Conservation (phyloP, 2,113 vertebrate genomes). For the Sclerurus mexicanus region DNA sequence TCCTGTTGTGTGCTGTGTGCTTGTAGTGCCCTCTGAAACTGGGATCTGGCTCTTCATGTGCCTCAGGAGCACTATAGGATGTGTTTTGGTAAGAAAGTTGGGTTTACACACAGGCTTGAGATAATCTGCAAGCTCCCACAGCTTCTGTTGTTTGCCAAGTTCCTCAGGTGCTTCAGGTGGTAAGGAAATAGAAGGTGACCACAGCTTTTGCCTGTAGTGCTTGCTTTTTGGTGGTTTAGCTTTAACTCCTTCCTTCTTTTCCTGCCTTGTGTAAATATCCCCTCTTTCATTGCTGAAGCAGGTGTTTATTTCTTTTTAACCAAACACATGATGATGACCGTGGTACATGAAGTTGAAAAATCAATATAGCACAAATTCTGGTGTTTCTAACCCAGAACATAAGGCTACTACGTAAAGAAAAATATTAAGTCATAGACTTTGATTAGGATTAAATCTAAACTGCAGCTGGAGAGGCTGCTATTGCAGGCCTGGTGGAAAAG, state of each 20-base stretch:
- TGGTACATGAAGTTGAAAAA: not conserved
- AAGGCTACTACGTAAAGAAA: not conserved
- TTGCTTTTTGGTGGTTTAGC: not conserved
- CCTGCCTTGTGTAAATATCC: not conserved
- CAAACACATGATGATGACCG: not conserved
- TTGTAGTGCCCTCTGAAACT: not conserved
- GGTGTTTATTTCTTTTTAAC: not conserved
- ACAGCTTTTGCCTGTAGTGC: not conserved
- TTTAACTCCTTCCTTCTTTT: not conserved
- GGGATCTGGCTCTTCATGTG: not conserved
- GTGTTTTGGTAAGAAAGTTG: not conserved
- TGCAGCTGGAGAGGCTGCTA: constrained; percentile 10
- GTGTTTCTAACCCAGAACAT: not conserved
- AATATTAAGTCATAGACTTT: not conserved
- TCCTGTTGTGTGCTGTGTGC: not conserved
- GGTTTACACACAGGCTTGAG: not conserved
- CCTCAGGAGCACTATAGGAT: not conserved
- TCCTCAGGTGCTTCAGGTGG: not conserved
- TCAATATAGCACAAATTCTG: not conserved
- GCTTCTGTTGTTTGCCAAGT: not conserved
- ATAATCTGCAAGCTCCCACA: not conserved
- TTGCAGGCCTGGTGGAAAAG: constrained; percentile 3
- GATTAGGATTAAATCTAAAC: not conserved
- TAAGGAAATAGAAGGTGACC: not conserved
- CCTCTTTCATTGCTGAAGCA: not conserved